Conservation (phyloP, 2,113 vertebrate genomes). For the Nannobrachium achirus region DNA sequence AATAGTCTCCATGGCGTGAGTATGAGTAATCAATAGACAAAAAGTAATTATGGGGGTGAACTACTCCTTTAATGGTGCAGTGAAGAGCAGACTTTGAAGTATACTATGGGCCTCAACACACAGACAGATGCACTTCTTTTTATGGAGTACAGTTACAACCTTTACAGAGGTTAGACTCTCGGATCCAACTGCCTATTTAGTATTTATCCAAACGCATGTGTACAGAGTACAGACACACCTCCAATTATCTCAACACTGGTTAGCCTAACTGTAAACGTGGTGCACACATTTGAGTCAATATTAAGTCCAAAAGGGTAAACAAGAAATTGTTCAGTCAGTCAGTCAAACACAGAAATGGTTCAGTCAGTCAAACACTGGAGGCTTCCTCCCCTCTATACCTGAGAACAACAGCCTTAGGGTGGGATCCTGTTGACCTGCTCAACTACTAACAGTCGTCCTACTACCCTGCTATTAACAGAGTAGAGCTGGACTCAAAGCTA, state of each 20-base stretch:
- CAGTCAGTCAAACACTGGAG: constrained; percentile 33
- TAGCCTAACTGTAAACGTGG: constrained; percentile 19
- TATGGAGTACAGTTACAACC: not conserved
- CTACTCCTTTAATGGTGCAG: not conserved
- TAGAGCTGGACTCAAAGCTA: too few species aligned
- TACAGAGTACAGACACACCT: not conserved
- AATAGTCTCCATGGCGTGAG: too few species aligned
- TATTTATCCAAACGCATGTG: not conserved
- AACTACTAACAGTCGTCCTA: constrained; percentile 10
- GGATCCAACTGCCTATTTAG: not conserved
- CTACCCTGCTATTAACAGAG: too few species aligned
- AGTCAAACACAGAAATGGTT: constrained; percentile 40
- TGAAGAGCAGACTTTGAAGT: not conserved
- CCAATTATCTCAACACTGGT: constrained; percentile 3
- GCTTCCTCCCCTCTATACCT: constrained; percentile 29
- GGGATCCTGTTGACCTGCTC: constrained; percentile 35
- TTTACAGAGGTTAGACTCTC: not conserved
- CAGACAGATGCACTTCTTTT: not conserved
- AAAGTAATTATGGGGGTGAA: not conserved
- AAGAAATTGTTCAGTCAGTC: constrained; percentile 48
- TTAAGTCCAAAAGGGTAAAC: constrained; percentile 64
- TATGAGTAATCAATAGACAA: too few species aligned
- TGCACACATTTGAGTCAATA: constrained; percentile 49
- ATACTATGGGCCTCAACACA: not conserved
- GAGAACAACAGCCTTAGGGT: constrained; percentile 41